Evolutionary conservation across 2,113 vertebrate species (phyloP).

Genomic region (Clarias magur): DNA sequence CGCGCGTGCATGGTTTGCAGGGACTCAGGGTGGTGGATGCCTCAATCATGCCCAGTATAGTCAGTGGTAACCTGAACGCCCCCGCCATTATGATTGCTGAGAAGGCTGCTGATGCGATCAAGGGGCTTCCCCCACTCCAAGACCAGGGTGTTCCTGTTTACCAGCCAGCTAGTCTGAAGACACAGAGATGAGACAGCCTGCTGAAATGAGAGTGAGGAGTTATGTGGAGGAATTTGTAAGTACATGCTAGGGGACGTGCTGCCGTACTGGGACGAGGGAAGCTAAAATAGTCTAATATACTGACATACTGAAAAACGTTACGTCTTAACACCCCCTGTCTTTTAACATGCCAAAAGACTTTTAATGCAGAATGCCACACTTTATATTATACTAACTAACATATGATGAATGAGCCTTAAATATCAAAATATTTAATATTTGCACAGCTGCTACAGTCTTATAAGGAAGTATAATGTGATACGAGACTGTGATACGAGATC

Average conservation of each 20-base stretch:
- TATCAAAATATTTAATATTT: background rate
- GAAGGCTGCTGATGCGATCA: conserved; percentile 90
- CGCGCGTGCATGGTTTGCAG: conserved; percentile 84
- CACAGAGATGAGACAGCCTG: conserved; percentile 73
- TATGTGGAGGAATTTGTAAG: conserved; percentile 2
- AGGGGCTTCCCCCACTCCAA: conserved; percentile 74
- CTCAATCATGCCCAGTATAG: conserved; percentile 94
- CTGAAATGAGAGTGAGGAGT: background rate
- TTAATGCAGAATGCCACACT: background rate
- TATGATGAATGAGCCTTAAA: background rate
- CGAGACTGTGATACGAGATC: background rate
- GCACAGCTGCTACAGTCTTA: background rate
- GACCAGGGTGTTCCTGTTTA: conserved; percentile 83
- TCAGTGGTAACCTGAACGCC: conserved; percentile 93
- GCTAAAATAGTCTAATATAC: background rate
- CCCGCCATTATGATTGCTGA: conserved; percentile 97
- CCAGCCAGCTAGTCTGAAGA: conserved; percentile 75
- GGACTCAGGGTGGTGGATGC: conserved; percentile 89
- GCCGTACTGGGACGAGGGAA: background rate
- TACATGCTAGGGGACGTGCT: background rate
- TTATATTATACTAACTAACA: background rate
- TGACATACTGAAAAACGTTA: background rate
- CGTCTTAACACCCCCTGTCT: background rate
- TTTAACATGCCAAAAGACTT: background rate
- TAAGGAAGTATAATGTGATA: background rate